A percentile compares a stretch with the other conserved stretches of the same genome.
Conservation (phyloP, 1,140 invertebrate species). For the Magallana gigas region DNA sequence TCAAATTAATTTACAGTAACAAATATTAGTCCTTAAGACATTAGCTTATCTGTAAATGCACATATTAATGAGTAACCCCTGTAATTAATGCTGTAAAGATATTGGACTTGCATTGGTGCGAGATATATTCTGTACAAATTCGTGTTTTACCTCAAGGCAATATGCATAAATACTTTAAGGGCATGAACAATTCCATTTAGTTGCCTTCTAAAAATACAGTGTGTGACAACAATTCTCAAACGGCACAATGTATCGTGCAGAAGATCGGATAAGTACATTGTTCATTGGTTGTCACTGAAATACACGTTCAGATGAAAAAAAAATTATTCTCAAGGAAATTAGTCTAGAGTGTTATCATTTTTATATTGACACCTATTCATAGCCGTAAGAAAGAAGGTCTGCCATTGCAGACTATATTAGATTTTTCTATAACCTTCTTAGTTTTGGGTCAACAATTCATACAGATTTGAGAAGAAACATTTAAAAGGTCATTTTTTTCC, state of each 20-base stretch:
- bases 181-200: not conserved
- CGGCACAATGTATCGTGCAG: not conserved
- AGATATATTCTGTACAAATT: slow-evolving; percentile 2
- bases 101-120: slow-evolving; percentile 25
- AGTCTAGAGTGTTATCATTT: too few relatives aligned
- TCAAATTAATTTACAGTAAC: not conserved
- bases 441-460: not conserved
- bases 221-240: not conserved
- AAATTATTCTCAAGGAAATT: too few relatives aligned
- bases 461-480: not conserved
- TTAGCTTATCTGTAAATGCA: not conserved
- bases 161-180: slow-evolving; percentile 23
- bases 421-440: not conserved
- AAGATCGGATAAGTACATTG: not conserved
- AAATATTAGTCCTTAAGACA: not conserved
- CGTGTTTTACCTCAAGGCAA: not conserved
- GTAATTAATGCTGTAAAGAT: slow-evolving; percentile 19
- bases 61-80: not conserved
- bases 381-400: too few relatives aligned
- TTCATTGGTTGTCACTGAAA: too few relatives aligned
- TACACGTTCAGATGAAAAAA: too few relatives aligned
- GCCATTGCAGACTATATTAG: not conserved
- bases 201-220: slow-evolving; percentile 9
- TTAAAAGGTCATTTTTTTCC: not conserved
- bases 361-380: too few relatives aligned